Evolutionary conservation across 2,113 vertebrate species (phyloP).

Genomic region (Manacus vitellinus): DNA sequence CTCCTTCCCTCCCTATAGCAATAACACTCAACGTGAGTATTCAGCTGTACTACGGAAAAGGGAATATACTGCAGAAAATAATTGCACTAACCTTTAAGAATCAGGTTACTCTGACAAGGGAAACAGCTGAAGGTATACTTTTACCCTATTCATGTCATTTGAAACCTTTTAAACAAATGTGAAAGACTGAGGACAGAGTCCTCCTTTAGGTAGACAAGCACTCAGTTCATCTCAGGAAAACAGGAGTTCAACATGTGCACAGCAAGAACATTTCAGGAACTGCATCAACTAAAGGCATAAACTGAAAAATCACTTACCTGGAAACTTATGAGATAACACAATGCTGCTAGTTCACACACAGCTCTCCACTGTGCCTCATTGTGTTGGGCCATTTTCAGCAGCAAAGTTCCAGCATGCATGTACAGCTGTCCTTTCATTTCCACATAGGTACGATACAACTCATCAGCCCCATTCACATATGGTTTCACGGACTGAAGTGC

Average conservation of each 20-base stretch:
- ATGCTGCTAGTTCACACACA: constrained; percentile 81
- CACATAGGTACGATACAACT: constrained; percentile 81
- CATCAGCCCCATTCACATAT: constrained; percentile 74
- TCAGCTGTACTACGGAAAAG: neutral
- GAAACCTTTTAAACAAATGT: neutral
- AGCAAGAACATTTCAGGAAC: neutral
- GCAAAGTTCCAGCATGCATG: constrained; percentile 86
- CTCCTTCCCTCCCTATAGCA: neutral
- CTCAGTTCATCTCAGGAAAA: neutral
- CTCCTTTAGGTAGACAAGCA: neutral
- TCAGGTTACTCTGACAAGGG: neutral
- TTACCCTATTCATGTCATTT: neutral
- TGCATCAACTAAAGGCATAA: neutral
- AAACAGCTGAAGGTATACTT: neutral
- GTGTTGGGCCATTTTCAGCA: constrained; percentile 90
- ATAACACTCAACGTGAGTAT: neutral
- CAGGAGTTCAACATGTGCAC: neutral
- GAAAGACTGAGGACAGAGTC: neutral
- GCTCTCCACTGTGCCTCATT: constrained; percentile 85
- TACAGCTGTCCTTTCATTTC: constrained; percentile 94
- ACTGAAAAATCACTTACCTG: constrained; percentile 78
- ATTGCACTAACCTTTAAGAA: neutral
- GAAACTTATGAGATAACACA: constrained; percentile 91
- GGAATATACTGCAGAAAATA: neutral
- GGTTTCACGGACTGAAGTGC: constrained; percentile 83